Conservation (phyloP, 1,140 invertebrate species). For the Goniozus legneri region DNA sequence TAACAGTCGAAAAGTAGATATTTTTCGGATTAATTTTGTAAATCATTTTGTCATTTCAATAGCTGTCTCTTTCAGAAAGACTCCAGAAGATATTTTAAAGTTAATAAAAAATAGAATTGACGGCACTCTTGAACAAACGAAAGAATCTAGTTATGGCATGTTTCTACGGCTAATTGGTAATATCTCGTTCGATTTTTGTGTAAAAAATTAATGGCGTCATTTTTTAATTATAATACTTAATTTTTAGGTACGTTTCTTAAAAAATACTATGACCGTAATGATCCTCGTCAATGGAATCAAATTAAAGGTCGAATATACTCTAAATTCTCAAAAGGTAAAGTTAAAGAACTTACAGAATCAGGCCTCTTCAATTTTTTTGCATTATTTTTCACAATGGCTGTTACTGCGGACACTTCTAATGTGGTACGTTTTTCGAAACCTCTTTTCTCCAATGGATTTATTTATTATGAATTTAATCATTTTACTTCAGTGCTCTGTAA, state of each 20-base stretch:
- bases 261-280: slow-evolving; percentile 31
- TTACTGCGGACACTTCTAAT: slow-evolving; percentile 46
- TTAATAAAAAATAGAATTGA: slow-evolving; percentile 44
- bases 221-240: slow-evolving; percentile 6
- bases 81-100: slow-evolving; percentile 42
- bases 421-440: slow-evolving; percentile 37
- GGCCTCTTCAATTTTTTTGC: slow-evolving; percentile 52
- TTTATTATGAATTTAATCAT: slow-evolving; percentile 12
- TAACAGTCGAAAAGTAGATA: slow-evolving; percentile 46
- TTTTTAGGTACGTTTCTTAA: slow-evolving; percentile 43
- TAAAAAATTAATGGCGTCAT: too few species aligned
- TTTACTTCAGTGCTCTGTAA: slow-evolving; percentile 42
- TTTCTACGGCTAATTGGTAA: slow-evolving; percentile 50
- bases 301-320: slow-evolving; percentile 53
- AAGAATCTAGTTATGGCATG: slow-evolving; percentile 50
- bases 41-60: background rate
- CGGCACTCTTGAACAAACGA: slow-evolving; percentile 27
- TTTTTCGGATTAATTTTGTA: background rate
- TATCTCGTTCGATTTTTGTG: slow-evolving; percentile 1
- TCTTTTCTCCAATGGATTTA: background rate
- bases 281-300: slow-evolving; percentile 51
- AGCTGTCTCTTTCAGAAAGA: slow-evolving; percentile 38
- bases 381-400: slow-evolving; percentile 50
- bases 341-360: slow-evolving; percentile 44
- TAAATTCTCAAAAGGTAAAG: slow-evolving; percentile 50